Percentiles rank a stretch among this genome's conserved stretches.
phyloP scores from a whole-genome alignment of 2,113 vertebrate species.

The Corydoras sp. region DNA sequence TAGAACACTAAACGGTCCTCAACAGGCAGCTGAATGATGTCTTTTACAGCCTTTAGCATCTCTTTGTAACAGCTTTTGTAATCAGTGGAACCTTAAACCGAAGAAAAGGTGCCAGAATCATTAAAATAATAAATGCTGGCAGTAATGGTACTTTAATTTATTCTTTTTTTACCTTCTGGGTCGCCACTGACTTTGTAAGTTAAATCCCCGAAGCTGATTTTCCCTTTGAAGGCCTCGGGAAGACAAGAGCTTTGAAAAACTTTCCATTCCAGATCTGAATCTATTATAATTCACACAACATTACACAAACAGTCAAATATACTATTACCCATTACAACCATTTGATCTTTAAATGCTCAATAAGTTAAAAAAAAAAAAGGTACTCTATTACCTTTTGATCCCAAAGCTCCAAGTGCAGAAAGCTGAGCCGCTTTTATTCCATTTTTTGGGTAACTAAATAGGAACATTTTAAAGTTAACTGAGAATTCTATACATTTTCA shows the following conservation, averaged over 20 bases:
- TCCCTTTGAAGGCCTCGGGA: conserved; percentile 74
- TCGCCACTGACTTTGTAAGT: conserved; percentile 83
- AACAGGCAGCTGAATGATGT: conserved; percentile 79
- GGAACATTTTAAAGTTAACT: not conserved
- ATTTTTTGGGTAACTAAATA: conserved; percentile 84
- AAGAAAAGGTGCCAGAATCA: not conserved
- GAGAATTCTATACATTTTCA: not conserved
- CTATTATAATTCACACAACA: not conserved
- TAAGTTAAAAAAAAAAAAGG: not conserved
- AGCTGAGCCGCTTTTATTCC: conserved; percentile 90
- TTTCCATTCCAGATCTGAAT: conserved; percentile 53
- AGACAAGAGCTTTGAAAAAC: conserved; percentile 80
- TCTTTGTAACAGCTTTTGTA: conserved; percentile 84
- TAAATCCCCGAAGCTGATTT: conserved; percentile 85
- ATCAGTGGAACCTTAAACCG: conserved; percentile 69
- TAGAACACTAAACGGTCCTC: conserved; percentile 77
- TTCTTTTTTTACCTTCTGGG: conserved; percentile 74
- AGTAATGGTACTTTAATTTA: conserved; percentile 40
- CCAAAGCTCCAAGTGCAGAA: conserved; percentile 77
- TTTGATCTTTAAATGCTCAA: too few relatives aligned
- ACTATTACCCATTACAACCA: too few relatives aligned
- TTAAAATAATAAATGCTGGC: not conserved
- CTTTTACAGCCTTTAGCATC: conserved; percentile 78
- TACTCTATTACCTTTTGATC: conserved; percentile 68
- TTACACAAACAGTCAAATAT: too few relatives aligned